These are phyloP conservation scores for Raja brachyura DNA, from an alignment of 2,113 vertebrate genomes.

Conservation along the genomic window DNA sequence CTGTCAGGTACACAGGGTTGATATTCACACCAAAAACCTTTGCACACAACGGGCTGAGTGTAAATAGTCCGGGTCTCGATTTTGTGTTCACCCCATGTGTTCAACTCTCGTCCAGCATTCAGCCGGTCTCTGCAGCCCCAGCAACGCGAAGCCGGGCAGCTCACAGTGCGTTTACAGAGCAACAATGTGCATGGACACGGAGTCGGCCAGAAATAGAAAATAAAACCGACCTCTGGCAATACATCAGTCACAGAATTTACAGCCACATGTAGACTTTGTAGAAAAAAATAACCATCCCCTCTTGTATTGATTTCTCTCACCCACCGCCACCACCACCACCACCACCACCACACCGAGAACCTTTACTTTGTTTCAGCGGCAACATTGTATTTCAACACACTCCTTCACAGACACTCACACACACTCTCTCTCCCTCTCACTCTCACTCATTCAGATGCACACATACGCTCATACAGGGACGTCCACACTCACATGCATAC, in stretches of 20 bases:
- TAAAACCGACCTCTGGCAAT: background rate
- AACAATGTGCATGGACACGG: background rate
- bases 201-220: background rate
- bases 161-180: background rate
- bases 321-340: no score
- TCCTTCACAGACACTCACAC: background rate
- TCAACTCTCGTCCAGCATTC: background rate
- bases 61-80: background rate
- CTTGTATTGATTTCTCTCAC: background rate
- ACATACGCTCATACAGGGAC: no score
- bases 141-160: background rate
- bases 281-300: background rate
- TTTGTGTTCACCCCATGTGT: background rate
- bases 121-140: background rate
- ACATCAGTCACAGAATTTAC: background rate
- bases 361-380: background rate
- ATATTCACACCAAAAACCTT: background rate
- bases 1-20: background rate
- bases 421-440: background rate
- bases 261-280: slow-evolving; percentile 10
- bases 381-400: background rate
- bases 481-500: no score
- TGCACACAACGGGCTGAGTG: background rate
- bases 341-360: background rate
- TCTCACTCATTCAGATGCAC: background rate